Evolutionary conservation across 1,140 invertebrate genomes (phyloP), one percentile per base, ranked within the genome.

Genomic region (Daktulosphaira vitifoliae): DNA sequence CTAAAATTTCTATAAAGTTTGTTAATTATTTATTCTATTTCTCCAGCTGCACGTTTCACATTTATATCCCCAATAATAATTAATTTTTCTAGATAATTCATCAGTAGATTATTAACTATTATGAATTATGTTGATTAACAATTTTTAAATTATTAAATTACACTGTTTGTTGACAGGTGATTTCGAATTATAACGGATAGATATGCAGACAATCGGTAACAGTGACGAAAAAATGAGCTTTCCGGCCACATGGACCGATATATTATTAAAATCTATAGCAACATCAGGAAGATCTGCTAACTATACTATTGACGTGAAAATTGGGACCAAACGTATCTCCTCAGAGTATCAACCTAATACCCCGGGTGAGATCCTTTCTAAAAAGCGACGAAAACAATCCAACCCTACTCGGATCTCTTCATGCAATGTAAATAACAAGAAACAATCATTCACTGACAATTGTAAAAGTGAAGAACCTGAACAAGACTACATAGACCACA

Each of bases 381-480:
- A 72, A 46, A 72, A 72, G 48, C 67, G 71, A 33, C 65, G 70
- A 23, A 72, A 72, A 62, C 71, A 72, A 52, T 69, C 70, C 2
- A 72, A 71, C 52, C 71, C 71, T 2, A 68, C 69, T 0, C 66
- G 71, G 54, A 72, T 72, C 46, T 56, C 71, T 6, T 68, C 68
- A 29, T 49, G 64, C 3, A 66, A 70, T 18, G 65, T 66, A 16
- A 54, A 65, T 13, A 42, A 65, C 18, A 18, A 18, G 50, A 0
- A 13, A 39, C 2, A 38, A 1, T 9, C 15, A 23, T 38, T 13
- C 46, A 37, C 13, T 15, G 9, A 26, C 15, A 26, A 15, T 29
- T 53, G 11, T 44, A 22, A 50, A 9, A 42, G 5, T 33, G 13
- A 18, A 16, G 3, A 13, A 67, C 22, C 22, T 6, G 20, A 20